A percentile compares a stretch with the other conserved stretches of the same genome.
Conservation (phyloP, 2,113 vertebrate species). For the Tinamus guttatus region DNA sequence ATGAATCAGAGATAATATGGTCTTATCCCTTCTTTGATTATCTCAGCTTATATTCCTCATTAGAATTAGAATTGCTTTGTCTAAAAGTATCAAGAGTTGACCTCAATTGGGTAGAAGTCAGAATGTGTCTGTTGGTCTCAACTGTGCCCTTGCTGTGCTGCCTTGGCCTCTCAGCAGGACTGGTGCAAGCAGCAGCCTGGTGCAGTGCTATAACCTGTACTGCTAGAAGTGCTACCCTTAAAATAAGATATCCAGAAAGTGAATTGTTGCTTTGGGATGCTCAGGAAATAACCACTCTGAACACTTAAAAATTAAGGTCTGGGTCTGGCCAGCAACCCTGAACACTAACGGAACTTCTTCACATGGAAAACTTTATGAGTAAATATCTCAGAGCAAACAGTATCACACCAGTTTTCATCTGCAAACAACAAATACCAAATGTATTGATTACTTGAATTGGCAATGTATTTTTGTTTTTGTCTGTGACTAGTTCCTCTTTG, state of each 20-base stretch:
- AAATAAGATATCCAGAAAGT: neutral
- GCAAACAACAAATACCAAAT: neutral
- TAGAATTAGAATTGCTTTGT: neutral
- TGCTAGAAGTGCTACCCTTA: neutral
- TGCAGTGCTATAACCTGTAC: neutral
- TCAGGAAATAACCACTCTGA: neutral
- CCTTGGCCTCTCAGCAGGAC: neutral
- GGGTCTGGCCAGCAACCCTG: neutral
- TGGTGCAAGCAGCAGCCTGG: neutral
- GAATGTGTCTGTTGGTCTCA: fast-evolving
- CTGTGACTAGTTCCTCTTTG: neutral
- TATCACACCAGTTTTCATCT: neutral
- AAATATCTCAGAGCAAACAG: neutral
- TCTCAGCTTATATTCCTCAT: neutral
- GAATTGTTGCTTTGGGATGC: neutral
- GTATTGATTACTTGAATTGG: neutral
- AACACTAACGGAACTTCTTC: fast-evolving
- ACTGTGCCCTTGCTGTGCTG: neutral
- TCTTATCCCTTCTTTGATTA: neutral
- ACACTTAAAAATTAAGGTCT: neutral
- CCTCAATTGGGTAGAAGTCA: neutral
- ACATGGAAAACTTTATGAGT: neutral
- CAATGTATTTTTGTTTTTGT: neutral
- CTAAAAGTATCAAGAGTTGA: neutral
- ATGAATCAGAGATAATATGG: neutral